phyloP scores from a whole-genome alignment of 2,113 vertebrate genomes.

The Eolophus roseicapilla region DNA sequence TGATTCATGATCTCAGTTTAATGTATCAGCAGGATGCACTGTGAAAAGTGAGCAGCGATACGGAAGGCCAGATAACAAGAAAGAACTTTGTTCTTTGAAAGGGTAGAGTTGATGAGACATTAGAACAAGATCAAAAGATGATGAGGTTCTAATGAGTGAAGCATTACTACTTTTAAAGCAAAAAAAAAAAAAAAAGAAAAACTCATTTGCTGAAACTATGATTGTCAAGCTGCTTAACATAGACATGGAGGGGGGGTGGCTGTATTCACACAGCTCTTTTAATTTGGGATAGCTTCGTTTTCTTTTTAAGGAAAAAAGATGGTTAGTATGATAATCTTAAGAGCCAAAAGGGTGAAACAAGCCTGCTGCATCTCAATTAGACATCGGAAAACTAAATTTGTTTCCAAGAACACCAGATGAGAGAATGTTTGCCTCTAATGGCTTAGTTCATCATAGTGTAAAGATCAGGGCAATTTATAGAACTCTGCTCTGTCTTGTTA shows the following conservation, averaged over 20 bases:
- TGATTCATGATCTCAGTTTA: neutral
- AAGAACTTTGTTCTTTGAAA: neutral
- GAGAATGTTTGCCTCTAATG: neutral
- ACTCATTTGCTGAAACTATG: neutral
- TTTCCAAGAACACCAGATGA: neutral
- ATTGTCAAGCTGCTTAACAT: neutral
- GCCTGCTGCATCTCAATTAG: neutral
- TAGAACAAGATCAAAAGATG: neutral
- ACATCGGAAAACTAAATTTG: neutral
- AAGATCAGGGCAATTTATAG: neutral
- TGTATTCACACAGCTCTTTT: neutral
- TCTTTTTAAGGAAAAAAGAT: neutral
- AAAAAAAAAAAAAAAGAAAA: neutral
- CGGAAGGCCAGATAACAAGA: neutral
- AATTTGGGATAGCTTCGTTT: neutral
- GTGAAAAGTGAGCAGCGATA: neutral
- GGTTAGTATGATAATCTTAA: neutral
- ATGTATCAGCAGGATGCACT: neutral
- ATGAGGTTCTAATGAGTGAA: neutral
- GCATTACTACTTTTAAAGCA: neutral
- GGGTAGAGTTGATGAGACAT: neutral
- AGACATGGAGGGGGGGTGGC: neutral
- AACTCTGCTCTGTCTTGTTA: neutral
- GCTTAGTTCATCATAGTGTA: neutral
- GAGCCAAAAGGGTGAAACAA: neutral